These are phyloP conservation scores for Apeltes quadracus DNA, from an alignment of 2,113 vertebrate species.

Conservation along the genomic window DNA sequence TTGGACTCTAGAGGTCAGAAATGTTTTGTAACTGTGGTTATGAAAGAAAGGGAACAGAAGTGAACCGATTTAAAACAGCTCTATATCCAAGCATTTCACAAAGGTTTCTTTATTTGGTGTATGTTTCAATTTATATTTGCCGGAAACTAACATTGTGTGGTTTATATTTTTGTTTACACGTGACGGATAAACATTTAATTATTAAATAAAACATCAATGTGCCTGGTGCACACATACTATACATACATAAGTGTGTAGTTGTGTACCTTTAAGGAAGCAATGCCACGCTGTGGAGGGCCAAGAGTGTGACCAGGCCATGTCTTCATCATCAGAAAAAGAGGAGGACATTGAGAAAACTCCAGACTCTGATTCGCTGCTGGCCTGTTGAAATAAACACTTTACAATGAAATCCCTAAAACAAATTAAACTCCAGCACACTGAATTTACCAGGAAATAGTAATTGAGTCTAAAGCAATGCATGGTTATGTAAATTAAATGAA, in stretches of 20 bases:
- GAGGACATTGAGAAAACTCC: slow-evolving; percentile 97
- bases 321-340: slow-evolving; percentile 97
- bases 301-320: slow-evolving; percentile 97
- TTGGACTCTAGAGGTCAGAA: slow-evolving; percentile 56
- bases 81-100: background rate
- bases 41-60: background rate
- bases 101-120: background rate
- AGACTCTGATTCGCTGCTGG: slow-evolving; percentile 94
- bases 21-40: slow-evolving; percentile 4
- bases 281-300: slow-evolving; percentile 98
- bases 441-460: background rate
- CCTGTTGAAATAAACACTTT: slow-evolving; percentile 73
- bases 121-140: background rate
- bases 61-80: background rate
- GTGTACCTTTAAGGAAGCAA: slow-evolving; percentile 96
- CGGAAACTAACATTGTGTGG: background rate
- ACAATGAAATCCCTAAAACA: slow-evolving; percentile 2
- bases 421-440: background rate
- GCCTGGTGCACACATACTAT: background rate
- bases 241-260: background rate
- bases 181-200: background rate
- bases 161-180: background rate
- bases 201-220: background rate
- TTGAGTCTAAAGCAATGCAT: background rate
- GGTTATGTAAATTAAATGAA: background rate